Conservation (phyloP, 2,888 invertebrate species). For the Acronicta aceris region DNA sequence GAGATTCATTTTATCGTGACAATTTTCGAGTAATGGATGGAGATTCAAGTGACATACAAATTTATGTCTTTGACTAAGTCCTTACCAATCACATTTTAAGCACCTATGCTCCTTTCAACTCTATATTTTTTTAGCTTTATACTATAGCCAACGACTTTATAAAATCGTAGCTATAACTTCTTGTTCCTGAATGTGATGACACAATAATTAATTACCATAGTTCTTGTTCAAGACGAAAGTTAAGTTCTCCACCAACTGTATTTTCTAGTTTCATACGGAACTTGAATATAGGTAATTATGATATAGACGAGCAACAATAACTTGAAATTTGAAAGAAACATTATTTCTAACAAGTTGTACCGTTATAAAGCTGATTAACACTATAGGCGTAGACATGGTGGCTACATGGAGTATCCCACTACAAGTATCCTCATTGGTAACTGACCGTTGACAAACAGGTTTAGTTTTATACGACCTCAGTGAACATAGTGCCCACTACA, state of each 20-base stretch:
- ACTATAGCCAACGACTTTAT: too few relatives aligned
- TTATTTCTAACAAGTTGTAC: slow-evolving; percentile 38
- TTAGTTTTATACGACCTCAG: neutral
- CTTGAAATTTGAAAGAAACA: slow-evolving; percentile 4
- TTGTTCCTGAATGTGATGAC: too few relatives aligned
- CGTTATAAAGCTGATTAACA: slow-evolving; percentile 37
- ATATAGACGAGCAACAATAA: slow-evolving; percentile 6
- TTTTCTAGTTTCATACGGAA: neutral
- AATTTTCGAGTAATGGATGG: too few relatives aligned
- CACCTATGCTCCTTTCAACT: too few relatives aligned
- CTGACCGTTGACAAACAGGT: neutral
- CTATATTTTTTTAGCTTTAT: too few relatives aligned
- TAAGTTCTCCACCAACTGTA: neutral
- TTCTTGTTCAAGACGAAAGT: neutral
- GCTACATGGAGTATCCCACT: slow-evolving; percentile 17
- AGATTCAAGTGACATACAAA: too few relatives aligned
- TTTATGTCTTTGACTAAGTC: too few relatives aligned
- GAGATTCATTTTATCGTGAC: neutral
- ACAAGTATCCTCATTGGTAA: slow-evolving; percentile 7
- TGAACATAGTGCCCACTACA: too few relatives aligned
- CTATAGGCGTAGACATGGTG: slow-evolving; percentile 24
- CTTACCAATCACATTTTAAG: too few relatives aligned
- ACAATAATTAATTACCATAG: neutral
- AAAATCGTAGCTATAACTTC: too few relatives aligned
- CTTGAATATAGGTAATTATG: neutral